phyloP scores from a whole-genome alignment of 2,113 vertebrate genomes.

The Tiliqua scincoides region DNA sequence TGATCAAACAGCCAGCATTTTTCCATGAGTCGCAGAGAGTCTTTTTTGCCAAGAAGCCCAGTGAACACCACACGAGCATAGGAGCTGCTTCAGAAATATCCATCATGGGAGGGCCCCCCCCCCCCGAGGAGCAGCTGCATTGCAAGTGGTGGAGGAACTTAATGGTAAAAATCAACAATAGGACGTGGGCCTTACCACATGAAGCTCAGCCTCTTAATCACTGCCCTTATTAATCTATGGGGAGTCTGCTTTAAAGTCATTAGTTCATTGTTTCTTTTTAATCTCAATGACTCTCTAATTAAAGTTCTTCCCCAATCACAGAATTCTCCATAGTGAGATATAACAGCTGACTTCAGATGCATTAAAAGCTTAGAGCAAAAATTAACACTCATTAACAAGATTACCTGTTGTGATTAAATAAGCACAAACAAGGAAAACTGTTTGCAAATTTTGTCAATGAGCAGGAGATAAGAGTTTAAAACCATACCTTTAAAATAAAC shows the following conservation, averaged over 20 bases:
- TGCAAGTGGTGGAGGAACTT: neutral
- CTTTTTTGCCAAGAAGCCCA: neutral
- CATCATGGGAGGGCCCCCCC: neutral
- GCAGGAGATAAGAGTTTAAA: conserved; percentile 58
- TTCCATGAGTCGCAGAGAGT: neutral
- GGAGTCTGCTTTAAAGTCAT: conserved; percentile 74
- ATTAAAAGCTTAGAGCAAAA: conserved; percentile 73
- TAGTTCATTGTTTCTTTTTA: conserved; percentile 74
- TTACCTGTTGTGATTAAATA: conserved; percentile 77
- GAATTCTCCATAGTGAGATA: conserved; percentile 59
- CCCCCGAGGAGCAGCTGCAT: neutral
- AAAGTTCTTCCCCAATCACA: conserved; percentile 67
- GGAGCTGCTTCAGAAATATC: neutral
- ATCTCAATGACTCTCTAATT: conserved; percentile 72
- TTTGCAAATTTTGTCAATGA: conserved; percentile 65
- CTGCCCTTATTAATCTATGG: conserved; percentile 59
- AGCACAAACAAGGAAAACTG: conserved; percentile 65
- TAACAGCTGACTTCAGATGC: conserved; percentile 66
- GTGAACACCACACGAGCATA: rapidly evolving
- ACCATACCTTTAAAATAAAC: conserved; percentile 51
- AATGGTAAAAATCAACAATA: conserved; percentile 18
- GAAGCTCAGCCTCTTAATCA: conserved; percentile 39
- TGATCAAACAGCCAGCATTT: neutral
- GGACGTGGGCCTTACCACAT: neutral
- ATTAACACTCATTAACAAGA: conserved; percentile 77